phyloP scores from a whole-genome alignment of 30 jellyfish, hydroid and myxozoan genomes.

The Aurelia aurita complex sp. Pacific region DNA sequence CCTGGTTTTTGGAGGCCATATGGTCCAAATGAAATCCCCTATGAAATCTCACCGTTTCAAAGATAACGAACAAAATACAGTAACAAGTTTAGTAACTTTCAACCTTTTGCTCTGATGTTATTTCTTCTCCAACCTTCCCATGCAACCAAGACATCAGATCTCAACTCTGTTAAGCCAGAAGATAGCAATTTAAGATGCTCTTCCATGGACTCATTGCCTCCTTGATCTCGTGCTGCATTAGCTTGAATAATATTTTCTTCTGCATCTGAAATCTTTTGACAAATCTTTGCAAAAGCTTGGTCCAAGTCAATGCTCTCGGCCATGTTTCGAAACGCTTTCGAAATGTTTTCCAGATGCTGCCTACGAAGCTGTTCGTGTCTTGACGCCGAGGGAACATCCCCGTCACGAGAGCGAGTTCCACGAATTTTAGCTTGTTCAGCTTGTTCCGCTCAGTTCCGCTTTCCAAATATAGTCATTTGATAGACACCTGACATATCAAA shows the following conservation, averaged over 20 bases:
- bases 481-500: too few relatives aligned
- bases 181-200: conserved; percentile 1
- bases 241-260: background rate
- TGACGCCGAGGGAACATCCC: background rate
- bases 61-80: too few relatives aligned
- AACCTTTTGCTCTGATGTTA: background rate
- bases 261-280: background rate
- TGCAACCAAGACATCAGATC: background rate
- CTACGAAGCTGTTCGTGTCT: too few relatives aligned
- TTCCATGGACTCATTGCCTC: background rate
- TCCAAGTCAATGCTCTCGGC: conserved; percentile 15
- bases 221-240: background rate
- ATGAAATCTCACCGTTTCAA: too few relatives aligned
- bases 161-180: background rate
- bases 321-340: background rate
- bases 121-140: background rate
- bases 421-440: too few relatives aligned
- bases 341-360: too few relatives aligned
- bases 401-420: too few relatives aligned
- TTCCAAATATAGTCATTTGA: too few relatives aligned
- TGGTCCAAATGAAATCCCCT: too few relatives aligned
- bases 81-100: background rate
- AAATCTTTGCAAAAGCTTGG: conserved; percentile 17
- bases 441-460: too few relatives aligned
- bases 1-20: too few relatives aligned